phyloP scores from a whole-genome alignment of 2,113 vertebrate genomes.

The Manacus vitellinus region DNA sequence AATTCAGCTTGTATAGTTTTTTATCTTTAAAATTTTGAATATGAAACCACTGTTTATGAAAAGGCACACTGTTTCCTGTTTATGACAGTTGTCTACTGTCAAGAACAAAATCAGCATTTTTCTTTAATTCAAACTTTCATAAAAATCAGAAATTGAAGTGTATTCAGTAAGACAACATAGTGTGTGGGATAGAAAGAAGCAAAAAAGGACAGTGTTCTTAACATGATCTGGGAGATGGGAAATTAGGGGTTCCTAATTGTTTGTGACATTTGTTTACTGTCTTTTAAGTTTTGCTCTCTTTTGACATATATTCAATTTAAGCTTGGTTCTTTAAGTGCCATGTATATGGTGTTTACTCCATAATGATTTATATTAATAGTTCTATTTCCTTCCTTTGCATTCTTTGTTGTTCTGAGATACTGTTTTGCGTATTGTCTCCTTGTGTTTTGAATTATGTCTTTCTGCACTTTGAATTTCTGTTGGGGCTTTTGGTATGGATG shows the following conservation, averaged over 20 bases:
- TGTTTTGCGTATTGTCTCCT: not conserved
- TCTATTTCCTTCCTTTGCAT: not conserved
- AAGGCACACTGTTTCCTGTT: not conserved
- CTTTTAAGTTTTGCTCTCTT: not conserved
- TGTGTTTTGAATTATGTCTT: not conserved
- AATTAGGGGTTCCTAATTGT: not conserved
- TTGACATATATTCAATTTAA: not conserved
- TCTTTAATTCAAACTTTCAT: not conserved
- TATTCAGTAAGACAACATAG: not conserved
- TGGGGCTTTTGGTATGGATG: not conserved
- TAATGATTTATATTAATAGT: not conserved
- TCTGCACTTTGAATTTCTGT: not conserved
- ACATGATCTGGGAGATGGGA: not conserved
- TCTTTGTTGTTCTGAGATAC: not conserved
- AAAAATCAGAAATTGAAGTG: not conserved
- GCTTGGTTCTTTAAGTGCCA: not conserved
- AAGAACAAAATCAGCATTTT: not conserved
- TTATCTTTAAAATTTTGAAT: not conserved
- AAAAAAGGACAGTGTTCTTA: not conserved
- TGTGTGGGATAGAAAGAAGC: not conserved
- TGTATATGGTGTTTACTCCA: not conserved
- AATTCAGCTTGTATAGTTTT: not conserved
- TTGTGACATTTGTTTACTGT: not conserved
- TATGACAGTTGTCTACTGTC: not conserved
- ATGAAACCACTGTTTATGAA: not conserved